A percentile compares a stretch with the other conserved stretches of the same genome.
Conservation (phyloP, 2,797 vertebrate genomes). For the Phrynocephalus forsythii region DNA sequence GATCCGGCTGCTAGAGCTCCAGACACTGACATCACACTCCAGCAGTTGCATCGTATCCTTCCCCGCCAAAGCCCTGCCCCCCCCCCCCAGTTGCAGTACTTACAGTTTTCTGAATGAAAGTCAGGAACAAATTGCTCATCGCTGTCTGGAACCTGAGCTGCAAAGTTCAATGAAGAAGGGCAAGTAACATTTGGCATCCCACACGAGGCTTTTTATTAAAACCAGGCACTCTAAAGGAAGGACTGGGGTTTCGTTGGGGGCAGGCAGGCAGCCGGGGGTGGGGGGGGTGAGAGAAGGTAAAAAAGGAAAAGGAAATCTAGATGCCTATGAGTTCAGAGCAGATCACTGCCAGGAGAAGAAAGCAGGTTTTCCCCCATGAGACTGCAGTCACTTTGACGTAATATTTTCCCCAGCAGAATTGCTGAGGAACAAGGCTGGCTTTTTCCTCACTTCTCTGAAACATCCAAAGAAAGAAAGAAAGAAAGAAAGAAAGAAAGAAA, state of each 20-base stretch:
- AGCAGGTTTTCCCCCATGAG: conserved; percentile 15
- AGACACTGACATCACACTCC: not conserved
- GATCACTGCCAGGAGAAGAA: conserved; percentile 13
- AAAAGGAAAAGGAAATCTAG: too few species aligned
- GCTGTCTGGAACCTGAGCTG: conserved; percentile 98
- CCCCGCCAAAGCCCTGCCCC: conserved; percentile 2
- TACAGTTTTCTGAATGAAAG: conserved; percentile 96
- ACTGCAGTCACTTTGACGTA: conserved; percentile 14
- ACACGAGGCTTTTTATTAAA: conserved; percentile 5
- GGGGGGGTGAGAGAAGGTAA: not conserved
- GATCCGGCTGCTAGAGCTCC: not conserved
- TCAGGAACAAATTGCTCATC: conserved; percentile 98
- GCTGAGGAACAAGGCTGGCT: not conserved
- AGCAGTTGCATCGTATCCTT: not conserved
- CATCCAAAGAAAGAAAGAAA: not conserved
- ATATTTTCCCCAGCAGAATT: conserved; percentile 27
- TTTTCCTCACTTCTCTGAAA: conserved; percentile 25
- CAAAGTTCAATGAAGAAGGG: conserved; percentile 52
- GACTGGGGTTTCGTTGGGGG: too few species aligned
- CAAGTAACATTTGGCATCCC: conserved; percentile 44
- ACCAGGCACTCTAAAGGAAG: conserved; percentile 2
- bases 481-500: too few species aligned
- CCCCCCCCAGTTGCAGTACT: conserved; percentile 75
- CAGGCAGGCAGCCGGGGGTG: too few species aligned
- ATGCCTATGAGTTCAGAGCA: not conserved